Evolutionary conservation across 92 coral and sea anemone species (phyloP).

Genomic region (Phymanthus crucifer): DNA sequence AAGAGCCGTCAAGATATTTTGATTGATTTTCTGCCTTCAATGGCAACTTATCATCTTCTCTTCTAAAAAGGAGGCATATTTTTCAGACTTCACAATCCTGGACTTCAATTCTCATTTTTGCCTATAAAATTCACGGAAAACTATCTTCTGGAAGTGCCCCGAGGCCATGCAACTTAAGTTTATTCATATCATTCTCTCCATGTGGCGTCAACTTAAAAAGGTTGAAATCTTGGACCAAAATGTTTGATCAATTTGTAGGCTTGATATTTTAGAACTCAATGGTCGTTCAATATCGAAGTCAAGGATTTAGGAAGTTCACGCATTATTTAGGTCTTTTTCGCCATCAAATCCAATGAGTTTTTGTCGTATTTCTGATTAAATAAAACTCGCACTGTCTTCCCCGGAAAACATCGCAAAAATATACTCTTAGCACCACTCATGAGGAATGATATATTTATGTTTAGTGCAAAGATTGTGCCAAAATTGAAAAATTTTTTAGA

Average conservation of each 20-base stretch:
- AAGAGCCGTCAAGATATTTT: background rate
- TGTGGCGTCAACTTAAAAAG: background rate
- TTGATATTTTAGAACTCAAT: background rate
- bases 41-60: background rate
- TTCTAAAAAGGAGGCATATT: background rate
- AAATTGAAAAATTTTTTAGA: background rate
- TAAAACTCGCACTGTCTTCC: background rate
- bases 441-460: background rate
- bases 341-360: background rate
- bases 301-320: background rate
- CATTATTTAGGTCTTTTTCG: background rate
- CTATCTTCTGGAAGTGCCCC: background rate
- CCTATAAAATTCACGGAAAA: background rate
- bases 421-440: background rate
- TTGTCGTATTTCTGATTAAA: background rate
- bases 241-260: background rate
- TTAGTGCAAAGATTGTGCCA: background rate
- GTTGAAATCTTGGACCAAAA: background rate
- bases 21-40: background rate
- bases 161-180: background rate
- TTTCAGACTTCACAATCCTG: background rate
- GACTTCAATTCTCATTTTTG: background rate
- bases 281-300: constrained; percentile 12
- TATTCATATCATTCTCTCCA: background rate
- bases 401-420: background rate